Base-by-base conservation (phyloP, 2,113 vertebrate genomes). In the Oncorhynchus clarkii region DNA sequence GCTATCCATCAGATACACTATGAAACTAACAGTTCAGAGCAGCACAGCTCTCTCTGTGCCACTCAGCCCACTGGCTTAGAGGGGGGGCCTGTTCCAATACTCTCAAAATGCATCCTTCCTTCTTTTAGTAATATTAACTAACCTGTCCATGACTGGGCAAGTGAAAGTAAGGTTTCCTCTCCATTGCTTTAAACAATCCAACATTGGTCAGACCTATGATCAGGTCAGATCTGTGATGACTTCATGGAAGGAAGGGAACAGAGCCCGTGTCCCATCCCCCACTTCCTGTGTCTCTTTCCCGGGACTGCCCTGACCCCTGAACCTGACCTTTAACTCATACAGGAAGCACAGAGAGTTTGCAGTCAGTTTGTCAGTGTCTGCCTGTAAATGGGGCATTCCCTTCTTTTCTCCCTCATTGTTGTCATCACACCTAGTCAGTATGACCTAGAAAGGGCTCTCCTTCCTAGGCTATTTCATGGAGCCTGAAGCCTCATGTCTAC, bases 271-370 rank as follows among this genome's bases (percentile, higher is more conserved):
- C 24, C 49, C 62, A 18, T 22, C 54, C 48, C 45, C 39, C 59
- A 20, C 68, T 70, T 76, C 57, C 31, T 62, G 57, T 62, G 31
- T 59, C 12, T 31, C 22, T 26, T 11, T 57, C 31, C 1, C 24
- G 67, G 74, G 39, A 66, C 62, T 70, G 45, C 11, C 29, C 12
- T 76, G 49, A 70, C 54, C 57, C 34, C 49, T 59, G 18, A 20
- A 9, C 39, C 49, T 71, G 70, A 69, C 67, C 74, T 5, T 49
- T 31, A 27, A 39, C 57, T 14, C 31, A 48, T 13, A 22, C 34
- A 71, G 75, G 75, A 64, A 49, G 16, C 39, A 22, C 54, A 24
- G 49, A 57, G 57, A 59, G 27, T 14, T 62, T 67, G 65, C 70
- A 16, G 62, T 20, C n/a, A 9, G 67, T 31, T 27, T 11, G 62